Evolutionary conservation across 2,113 vertebrate genomes (phyloP), one percentile per base, ranked within the genome.

Genomic region (Myrmecophaga tridactyla): DNA sequence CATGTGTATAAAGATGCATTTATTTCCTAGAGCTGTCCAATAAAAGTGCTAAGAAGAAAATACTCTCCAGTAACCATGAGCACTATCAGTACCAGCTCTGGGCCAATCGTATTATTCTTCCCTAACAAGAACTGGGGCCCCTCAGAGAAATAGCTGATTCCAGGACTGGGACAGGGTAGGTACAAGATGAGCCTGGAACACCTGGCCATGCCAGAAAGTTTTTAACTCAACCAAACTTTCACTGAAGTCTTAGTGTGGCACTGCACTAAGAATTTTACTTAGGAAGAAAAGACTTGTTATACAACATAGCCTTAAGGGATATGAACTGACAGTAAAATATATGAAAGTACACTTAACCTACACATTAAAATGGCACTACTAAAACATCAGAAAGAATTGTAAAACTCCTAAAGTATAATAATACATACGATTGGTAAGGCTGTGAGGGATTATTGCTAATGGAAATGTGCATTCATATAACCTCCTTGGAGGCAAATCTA

Each of bases 261-360:
- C 17, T 86, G 10, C n/a, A 65, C 34, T 91, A 63, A 4, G 46
- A 84, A 73, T 94, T 90, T 89, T 89, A 70, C 29, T 89, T 89
- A 81, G 2, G 9, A 93, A 72, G n/a, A 70, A 81, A 89, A 95
- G 36, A 76, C 82, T 31, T 89, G 8, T 86, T 80, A 12, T 43
- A 75, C 75, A n/a, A 72, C 58, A 58, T 41, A 84, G 15, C 17
- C 67, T 31, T 77, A 77, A 90, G 87, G 39, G 23, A 60, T 63
- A 73, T 17, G 6, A 67, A 13, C 20, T 63, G 21, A 75, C 43
- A 88, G 18, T 86, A 48, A 75, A 75, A 76, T 36, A 43, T 23
- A 91, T 73, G 31, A 88, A 86, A 94, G 83, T 56, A 94, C 10
- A 18, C 11, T 85, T 90, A 92, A n/a, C 9, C 9, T 96, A 65